A percentile compares a stretch with the other conserved stretches of the same genome.
phyloP scores from a whole-genome alignment of 2,113 vertebrate genomes.

The Piprites chloris region DNA sequence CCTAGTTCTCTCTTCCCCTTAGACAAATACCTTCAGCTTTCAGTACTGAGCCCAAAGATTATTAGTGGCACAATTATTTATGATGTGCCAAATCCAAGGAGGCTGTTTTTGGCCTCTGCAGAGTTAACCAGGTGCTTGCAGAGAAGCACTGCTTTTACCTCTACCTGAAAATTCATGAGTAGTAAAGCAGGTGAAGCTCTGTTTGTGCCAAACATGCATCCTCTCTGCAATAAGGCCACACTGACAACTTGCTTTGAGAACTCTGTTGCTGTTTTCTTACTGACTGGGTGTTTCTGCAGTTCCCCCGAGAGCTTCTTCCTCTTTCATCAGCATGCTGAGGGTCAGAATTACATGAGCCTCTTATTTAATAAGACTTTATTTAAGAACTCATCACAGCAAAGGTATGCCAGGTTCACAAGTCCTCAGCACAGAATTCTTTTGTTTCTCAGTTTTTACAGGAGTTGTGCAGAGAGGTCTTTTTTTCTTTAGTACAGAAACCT shows the following conservation, averaged over 20 bases:
- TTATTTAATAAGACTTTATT: background rate
- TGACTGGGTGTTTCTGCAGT: background rate
- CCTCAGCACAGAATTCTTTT: background rate
- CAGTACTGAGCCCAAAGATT: background rate
- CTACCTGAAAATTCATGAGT: background rate
- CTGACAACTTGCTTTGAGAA: background rate
- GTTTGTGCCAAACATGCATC: background rate
- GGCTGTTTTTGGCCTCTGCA: background rate
- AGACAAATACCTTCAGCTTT: background rate
- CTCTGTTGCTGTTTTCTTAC: background rate
- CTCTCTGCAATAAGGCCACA: background rate
- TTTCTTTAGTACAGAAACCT: background rate
- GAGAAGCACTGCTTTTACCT: background rate
- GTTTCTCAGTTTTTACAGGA: background rate
- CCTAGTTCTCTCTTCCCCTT: background rate
- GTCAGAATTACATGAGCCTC: background rate
- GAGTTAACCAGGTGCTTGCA: background rate
- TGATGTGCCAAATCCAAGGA: background rate
- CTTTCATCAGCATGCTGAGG: background rate
- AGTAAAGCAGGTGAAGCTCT: background rate
- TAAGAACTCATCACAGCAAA: background rate
- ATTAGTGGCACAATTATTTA: background rate
- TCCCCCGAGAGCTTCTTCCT: background rate
- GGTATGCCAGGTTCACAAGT: background rate
- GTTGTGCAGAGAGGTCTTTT: background rate